phyloP scores from a whole-genome alignment of 2,113 vertebrate species.

The Trinectes maculatus region DNA sequence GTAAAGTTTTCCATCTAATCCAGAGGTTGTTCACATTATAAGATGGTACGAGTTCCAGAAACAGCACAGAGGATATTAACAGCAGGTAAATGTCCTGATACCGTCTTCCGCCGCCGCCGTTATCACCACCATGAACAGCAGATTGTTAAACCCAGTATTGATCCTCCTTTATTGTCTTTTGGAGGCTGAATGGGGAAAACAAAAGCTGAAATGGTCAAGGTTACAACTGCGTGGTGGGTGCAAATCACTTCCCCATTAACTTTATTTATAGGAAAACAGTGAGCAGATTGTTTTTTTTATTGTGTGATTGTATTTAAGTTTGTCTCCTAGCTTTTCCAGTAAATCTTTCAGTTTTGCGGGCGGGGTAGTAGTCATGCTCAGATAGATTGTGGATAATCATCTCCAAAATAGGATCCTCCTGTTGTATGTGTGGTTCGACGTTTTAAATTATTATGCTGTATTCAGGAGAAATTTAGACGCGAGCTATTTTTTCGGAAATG shows the following conservation, averaged over 20 bases:
- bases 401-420: conserved; percentile 11
- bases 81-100: conserved; percentile 4
- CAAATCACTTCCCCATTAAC: conserved; percentile 17
- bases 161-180: conserved; percentile 35
- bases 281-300: background rate
- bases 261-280: background rate
- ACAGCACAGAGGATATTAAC: background rate
- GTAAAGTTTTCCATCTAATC: background rate
- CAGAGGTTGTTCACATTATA: background rate
- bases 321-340: conserved; percentile 18
- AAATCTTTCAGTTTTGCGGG: conserved; percentile 21
- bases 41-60: conserved; percentile 3
- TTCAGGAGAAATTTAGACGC: too few relatives aligned
- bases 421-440: background rate
- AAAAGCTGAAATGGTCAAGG: conserved; percentile 5
- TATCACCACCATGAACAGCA: conserved; percentile 10
- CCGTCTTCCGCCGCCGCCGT: background rate
- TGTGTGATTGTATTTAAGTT: conserved; percentile 1
- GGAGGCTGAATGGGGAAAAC: conserved; percentile 1
- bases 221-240: background rate
- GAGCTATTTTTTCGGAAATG: too few relatives aligned
- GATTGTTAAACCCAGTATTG: conserved; percentile 17
- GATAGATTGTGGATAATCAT: conserved; percentile 21
- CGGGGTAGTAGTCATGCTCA: background rate
- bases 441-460: too few relatives aligned